A percentile compares a stretch with the other conserved stretches of the same genome.
Evolutionary conservation across 92 coral and sea anemone genomes (phyloP).

Genomic region (Hydrozoanthus gracilis): DNA sequence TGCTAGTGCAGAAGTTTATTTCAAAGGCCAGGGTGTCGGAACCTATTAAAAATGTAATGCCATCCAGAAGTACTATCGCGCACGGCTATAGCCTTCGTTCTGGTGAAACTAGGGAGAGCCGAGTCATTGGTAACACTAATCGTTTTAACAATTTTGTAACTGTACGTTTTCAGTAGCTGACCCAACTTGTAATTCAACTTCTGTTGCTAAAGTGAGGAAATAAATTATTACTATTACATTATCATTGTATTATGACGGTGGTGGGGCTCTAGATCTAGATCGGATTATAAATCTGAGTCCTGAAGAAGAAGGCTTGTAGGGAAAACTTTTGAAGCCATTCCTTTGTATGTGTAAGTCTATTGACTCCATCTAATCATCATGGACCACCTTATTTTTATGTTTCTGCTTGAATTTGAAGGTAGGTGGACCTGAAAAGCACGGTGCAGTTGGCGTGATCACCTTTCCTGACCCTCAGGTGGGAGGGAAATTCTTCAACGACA

Average conservation of each 20-base stretch:
- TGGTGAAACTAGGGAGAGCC: too few species aligned
- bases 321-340: not conserved
- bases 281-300: not conserved
- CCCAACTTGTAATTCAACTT: not conserved
- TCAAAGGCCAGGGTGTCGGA: too few species aligned
- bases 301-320: not conserved
- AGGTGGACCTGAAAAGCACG: constrained; percentile 68
- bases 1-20: too few species aligned
- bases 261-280: not conserved
- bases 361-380: not conserved
- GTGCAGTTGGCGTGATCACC: constrained; percentile 83
- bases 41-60: too few species aligned
- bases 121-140: too few species aligned
- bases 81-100: too few species aligned
- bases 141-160: too few species aligned
- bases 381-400: not conserved
- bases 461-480: constrained; percentile 77
- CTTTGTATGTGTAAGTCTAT: not conserved
- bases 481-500: constrained; percentile 55
- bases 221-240: too few species aligned
- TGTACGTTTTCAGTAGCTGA: not conserved
- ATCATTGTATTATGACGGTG: not conserved
- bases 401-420: constrained; percentile 52
- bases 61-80: too few species aligned
- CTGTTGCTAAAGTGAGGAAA: not conserved